Evolutionary conservation across 2,797 vertebrate species (phyloP).

Genomic region (Smutsia temminckii): DNA sequence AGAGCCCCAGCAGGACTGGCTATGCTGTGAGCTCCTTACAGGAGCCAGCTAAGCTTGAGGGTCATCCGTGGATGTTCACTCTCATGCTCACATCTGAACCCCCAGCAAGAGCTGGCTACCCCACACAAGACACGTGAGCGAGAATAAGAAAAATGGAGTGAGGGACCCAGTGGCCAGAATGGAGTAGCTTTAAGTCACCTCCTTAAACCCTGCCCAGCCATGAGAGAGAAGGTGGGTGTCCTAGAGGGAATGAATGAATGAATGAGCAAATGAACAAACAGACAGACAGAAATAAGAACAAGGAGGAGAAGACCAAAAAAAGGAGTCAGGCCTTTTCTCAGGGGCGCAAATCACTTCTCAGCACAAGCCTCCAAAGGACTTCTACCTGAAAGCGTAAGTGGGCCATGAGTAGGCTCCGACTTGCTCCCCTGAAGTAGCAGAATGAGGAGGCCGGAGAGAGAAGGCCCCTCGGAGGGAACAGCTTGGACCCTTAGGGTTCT

Average conservation of each 20-base stretch:
- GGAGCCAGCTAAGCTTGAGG: not conserved
- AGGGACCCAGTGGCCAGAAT: not conserved
- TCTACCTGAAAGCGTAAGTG: not conserved
- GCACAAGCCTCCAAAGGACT: not conserved
- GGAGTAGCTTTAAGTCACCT: not conserved
- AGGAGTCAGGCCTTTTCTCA: not conserved
- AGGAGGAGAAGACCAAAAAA: not conserved
- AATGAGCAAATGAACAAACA: no score
- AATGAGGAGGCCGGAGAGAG: not conserved
- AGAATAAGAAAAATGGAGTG: not conserved
- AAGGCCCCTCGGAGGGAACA: not conserved
- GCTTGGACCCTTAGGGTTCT: not conserved
- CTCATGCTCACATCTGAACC: not conserved
- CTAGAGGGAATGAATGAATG: not conserved
- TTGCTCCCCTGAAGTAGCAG: not conserved
- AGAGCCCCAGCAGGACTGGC: not conserved
- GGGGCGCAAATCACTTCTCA: not conserved
- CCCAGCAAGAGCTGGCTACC: not conserved
- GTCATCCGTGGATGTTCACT: not conserved
- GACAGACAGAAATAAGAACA: not conserved
- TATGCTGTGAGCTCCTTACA: not conserved
- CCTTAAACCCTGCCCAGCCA: not conserved
- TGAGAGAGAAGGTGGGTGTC: not conserved
- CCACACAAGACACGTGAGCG: not conserved
- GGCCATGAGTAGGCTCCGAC: not conserved